These are phyloP conservation scores for Alloscopus bannaensis DNA, from an alignment of 2,888 invertebrate species.

Conservation along the genomic window DNA sequence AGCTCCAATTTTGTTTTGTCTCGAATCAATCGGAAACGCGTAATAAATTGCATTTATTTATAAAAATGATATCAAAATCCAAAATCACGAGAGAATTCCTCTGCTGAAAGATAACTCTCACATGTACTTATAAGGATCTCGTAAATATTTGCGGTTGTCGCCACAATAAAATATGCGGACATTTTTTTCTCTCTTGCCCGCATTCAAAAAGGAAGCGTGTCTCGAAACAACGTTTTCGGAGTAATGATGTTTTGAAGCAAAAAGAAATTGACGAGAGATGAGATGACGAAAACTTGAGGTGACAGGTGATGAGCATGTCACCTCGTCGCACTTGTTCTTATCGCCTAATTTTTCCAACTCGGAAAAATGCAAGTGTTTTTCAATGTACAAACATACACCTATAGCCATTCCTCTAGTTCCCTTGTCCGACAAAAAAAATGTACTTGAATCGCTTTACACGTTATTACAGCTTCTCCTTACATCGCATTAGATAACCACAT, in stretches of 20 bases:
- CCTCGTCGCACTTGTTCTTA: conserved; percentile 6
- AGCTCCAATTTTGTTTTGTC: not conserved
- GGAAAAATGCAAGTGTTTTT: not conserved
- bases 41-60: conserved; percentile 1
- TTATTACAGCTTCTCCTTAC: not conserved
- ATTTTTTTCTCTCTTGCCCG: not conserved
- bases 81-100: not conserved
- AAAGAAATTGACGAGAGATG: not conserved
- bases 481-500: conserved; percentile 7
- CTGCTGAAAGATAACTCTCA: not conserved
- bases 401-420: not conserved
- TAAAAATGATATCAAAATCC: not conserved
- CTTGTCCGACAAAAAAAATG: not conserved
- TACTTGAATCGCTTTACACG: conserved; percentile 7
- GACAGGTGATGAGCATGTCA: conserved; percentile 24
- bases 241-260: not conserved
- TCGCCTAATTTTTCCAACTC: conserved; percentile 5
- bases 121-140: not conserved
- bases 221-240: too few relatives aligned
- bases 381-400: not conserved
- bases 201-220: not conserved
- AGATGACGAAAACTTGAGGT: conserved; percentile 4
- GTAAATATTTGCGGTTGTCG: not conserved
- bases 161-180: not conserved
- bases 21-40: not conserved